Evolutionary conservation across 2,113 vertebrate genomes (phyloP), one percentile per base, ranked within the genome.

Genomic region (Alosa alosa): DNA sequence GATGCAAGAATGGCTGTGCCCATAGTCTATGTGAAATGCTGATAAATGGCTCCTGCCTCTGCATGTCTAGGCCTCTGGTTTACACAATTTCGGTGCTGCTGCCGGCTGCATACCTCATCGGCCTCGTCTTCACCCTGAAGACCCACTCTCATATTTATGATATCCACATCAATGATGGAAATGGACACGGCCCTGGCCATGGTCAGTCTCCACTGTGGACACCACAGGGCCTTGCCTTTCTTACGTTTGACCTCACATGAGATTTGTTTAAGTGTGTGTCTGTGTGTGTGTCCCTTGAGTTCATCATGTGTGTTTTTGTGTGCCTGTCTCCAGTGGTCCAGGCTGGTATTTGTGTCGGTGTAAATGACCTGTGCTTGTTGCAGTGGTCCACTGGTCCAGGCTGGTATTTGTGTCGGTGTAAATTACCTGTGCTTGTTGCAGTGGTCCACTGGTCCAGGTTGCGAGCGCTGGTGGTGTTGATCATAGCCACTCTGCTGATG

Each of bases 121-220:
- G 97, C 15, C 96, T 97, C 86, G 91, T 96, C 92, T 97, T 96
- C 93, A 97, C 96, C 2, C 92, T 96, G 88, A 98, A 98, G 92
- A 96, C 97, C 0, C 96, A 96, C 92, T 94, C 95, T 0, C 96
- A 97, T 91, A 97, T 97, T 91, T 96, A 96, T 2, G 96, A 97
- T 87, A 95, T 97, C 90, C 97, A 95, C 75, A 64, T 95, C 95
- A 96, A 94, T 10, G 94, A 95, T 75, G 95, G 92, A 52, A 95
- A 95, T 47, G 90, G 88, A 8, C 64, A 31, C 0, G 91, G 92
- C 10, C 93, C 94, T 52, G 93, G 94, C n/a, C 95, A 96, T 85
- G 94, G 96, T 97, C 91, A 95, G 96, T 93, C 88, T 44, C 81
- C 83, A 50, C 83, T 82, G 11, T 78, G 72, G 31, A 31, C 31